A percentile compares a stretch with the other conserved stretches of the same genome.
phyloP scores from a whole-genome alignment of 2,797 vertebrate species.

The Pseudotriccus pelzelni region DNA sequence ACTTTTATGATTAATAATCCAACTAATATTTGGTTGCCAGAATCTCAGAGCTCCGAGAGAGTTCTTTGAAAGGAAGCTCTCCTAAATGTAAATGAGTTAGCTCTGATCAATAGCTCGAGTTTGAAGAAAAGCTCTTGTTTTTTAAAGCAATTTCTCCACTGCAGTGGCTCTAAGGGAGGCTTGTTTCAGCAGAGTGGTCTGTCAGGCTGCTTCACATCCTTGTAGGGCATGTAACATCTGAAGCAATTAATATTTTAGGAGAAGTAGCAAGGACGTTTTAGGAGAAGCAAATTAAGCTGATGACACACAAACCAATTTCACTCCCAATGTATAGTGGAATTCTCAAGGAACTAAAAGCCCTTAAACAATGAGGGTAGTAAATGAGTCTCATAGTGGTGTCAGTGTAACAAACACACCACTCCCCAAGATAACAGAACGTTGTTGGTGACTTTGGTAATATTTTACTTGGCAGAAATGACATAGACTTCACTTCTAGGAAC shows the following conservation, averaged over 20 bases:
- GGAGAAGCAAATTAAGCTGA: not conserved
- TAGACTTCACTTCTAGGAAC: not conserved
- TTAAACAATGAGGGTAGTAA: not conserved
- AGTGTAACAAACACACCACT: not conserved
- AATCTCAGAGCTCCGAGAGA: not conserved
- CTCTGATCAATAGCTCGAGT: not conserved
- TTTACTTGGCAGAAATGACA: not conserved
- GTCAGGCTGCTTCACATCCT: not conserved
- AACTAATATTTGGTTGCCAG: not conserved
- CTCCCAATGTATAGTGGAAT: not conserved
- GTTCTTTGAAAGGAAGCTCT: not conserved
- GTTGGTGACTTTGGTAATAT: not conserved
- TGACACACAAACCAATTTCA: not conserved
- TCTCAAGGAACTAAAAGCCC: not conserved
- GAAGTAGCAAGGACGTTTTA: not conserved
- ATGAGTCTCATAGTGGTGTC: rapidly evolving
- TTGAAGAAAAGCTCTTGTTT: not conserved
- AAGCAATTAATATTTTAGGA: not conserved
- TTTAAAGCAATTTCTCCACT: not conserved
- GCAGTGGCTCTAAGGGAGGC: not conserved
- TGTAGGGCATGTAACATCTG: not conserved
- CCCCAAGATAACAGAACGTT: not conserved
- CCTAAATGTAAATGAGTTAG: not conserved
- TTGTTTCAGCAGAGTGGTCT: not conserved
- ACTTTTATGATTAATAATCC: not conserved